phyloP scores from a whole-genome alignment of 2,797 vertebrate genomes.

The Pseudochromis fuscus region DNA sequence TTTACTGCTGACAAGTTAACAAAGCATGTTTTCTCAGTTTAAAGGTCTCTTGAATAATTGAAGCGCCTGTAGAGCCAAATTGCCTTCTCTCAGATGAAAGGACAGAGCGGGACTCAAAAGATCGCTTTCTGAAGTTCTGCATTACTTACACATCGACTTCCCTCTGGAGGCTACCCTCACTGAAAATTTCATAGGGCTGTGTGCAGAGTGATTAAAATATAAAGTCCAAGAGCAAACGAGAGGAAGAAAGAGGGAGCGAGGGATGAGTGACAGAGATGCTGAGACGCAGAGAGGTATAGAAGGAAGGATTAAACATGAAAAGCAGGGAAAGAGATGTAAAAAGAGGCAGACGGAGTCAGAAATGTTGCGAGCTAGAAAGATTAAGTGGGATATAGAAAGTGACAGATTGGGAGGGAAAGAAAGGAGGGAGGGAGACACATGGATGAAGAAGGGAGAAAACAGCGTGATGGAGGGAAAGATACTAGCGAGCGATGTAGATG shows the following conservation, averaged over 20 bases:
- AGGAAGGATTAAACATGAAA: constrained; percentile 3
- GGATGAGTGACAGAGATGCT: neutral
- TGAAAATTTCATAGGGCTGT: constrained; percentile 27
- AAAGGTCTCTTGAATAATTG: constrained; percentile 37
- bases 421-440: neutral
- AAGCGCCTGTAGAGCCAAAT: constrained; percentile 3
- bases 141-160: constrained; percentile 31
- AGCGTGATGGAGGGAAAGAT: too few relatives aligned
- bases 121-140: constrained; percentile 17
- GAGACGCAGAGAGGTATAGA: neutral
- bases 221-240: constrained; percentile 15
- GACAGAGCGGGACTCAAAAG: neutral
- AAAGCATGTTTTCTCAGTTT: constrained; percentile 24
- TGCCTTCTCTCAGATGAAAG: constrained; percentile 1
- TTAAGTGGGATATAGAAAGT: constrained; percentile 31
- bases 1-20: neutral
- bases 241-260: neutral
- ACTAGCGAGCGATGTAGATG: too few relatives aligned
- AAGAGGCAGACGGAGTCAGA: neutral
- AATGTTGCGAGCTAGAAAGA: constrained; percentile 7
- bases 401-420: constrained; percentile 11
- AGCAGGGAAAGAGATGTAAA: neutral
- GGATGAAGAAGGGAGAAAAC: neutral
- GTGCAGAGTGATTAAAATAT: constrained; percentile 45
- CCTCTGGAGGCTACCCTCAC: constrained; percentile 23